A percentile compares a stretch with the other conserved stretches of the same genome.
Evolutionary conservation across 2,113 vertebrate genomes (phyloP).

Genomic region (Jaculus jaculus): DNA sequence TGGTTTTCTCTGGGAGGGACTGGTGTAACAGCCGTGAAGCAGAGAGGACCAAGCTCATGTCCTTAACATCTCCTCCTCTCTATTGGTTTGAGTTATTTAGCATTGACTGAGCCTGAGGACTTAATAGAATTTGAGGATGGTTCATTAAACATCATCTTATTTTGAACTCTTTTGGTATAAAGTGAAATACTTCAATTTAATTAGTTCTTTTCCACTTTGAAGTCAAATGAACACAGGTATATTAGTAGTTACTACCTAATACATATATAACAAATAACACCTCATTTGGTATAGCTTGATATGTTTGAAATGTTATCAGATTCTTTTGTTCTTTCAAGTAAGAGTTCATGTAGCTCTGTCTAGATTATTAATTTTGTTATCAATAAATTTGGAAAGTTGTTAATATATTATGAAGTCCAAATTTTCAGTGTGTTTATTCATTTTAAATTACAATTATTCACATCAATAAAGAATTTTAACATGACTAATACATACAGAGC

Average conservation of each 20-base stretch:
- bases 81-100: not conserved
- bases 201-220: not conserved
- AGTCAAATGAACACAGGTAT: not conserved
- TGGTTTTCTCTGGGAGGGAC: not conserved
- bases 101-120: not conserved
- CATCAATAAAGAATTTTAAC: constrained; percentile 1
- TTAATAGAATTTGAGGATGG: not conserved
- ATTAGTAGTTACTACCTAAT: not conserved
- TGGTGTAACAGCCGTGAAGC: not conserved
- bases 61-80: not conserved
- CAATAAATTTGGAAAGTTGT: not conserved
- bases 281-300: not conserved
- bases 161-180: not conserved
- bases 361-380: not conserved
- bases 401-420: not conserved
- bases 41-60: not conserved
- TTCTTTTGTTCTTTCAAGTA: not conserved
- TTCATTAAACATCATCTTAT: not conserved
- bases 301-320: not conserved
- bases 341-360: not conserved
- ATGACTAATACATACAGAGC: not conserved
- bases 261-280: not conserved
- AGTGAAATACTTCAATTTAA: not conserved
- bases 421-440: not conserved
- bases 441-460: not conserved